phyloP scores from a whole-genome alignment of 1,140 invertebrate species.

The Littorina saxatilis region DNA sequence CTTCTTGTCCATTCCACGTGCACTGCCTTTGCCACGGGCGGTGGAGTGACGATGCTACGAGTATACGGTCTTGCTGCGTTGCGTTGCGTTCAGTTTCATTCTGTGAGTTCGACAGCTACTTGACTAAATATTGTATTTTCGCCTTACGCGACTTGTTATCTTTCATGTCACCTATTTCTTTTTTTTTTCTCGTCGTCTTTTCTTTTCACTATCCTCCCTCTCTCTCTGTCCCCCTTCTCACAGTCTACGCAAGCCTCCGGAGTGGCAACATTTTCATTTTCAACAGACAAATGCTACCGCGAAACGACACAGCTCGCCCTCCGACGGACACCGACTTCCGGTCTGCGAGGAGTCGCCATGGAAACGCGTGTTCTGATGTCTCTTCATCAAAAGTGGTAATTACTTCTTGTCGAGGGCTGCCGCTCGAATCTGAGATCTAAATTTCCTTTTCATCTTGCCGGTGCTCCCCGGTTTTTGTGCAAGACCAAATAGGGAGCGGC shows the following conservation, averaged over 20 bases:
- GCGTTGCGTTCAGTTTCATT: no score
- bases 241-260: background rate
- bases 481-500: constrained; percentile 22
- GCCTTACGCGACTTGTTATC: no score
- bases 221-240: background rate
- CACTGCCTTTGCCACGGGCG: no score
- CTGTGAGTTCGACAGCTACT: no score
- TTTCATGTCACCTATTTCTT: background rate
- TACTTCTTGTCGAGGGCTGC: constrained; percentile 42
- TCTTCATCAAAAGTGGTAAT: constrained; percentile 51
- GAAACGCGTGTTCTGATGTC: constrained; percentile 43
- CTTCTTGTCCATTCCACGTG: no score
- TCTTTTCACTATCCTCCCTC: background rate
- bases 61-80: no score
- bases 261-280: constrained; percentile 45
- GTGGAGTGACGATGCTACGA: no score
- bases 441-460: constrained; percentile 47
- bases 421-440: constrained; percentile 41
- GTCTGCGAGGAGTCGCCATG: constrained; percentile 42
- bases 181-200: background rate
- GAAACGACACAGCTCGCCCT: constrained; percentile 32
- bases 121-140: no score
- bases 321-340: constrained; percentile 40
- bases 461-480: constrained; percentile 28
- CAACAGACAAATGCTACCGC: constrained; percentile 18